A percentile compares a stretch with the other conserved stretches of the same genome.
phyloP scores from a whole-genome alignment of 1,140 invertebrate species.

The Idris sp. region DNA sequence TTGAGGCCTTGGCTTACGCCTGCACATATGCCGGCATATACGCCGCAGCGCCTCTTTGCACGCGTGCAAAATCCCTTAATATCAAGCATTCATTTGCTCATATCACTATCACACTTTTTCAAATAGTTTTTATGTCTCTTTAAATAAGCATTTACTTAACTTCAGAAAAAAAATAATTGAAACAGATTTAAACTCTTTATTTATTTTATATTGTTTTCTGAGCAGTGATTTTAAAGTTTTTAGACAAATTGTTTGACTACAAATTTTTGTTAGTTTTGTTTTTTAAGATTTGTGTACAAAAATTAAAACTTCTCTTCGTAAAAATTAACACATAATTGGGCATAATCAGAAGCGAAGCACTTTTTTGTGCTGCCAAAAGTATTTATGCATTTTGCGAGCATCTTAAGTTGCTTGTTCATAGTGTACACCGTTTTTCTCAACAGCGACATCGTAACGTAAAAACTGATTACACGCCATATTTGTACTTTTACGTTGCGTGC shows the following conservation, averaged over 20 bases:
- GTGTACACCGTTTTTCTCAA: constrained; percentile 39
- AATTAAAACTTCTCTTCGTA: too few species aligned
- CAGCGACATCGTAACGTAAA: constrained; percentile 53
- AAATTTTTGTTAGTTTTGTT: too few species aligned
- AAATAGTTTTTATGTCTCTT: too few species aligned
- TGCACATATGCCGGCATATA: constrained; percentile 59
- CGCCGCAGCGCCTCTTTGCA: constrained; percentile 53
- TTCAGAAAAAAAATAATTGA: too few species aligned
- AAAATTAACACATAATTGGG: neutral
- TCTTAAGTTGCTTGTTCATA: constrained; percentile 25
- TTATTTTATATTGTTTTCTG: too few species aligned
- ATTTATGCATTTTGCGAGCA: constrained; percentile 38
- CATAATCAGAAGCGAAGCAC: neutral
- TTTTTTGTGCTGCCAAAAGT: constrained; percentile 14
- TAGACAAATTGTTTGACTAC: too few species aligned
- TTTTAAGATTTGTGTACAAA: too few species aligned
- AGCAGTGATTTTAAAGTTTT: too few species aligned
- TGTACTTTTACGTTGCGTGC: constrained; percentile 63
- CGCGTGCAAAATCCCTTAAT: constrained; percentile 35
- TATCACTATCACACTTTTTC: too few species aligned
- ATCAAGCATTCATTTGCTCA: constrained; percentile 35
- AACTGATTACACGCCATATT: constrained; percentile 62
- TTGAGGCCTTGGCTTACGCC: constrained; percentile 61
- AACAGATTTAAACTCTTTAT: too few species aligned
- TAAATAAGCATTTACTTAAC: too few species aligned